Conservation (phyloP, 2,888 invertebrate species). For the Drosophila pseudotakahashii region DNA sequence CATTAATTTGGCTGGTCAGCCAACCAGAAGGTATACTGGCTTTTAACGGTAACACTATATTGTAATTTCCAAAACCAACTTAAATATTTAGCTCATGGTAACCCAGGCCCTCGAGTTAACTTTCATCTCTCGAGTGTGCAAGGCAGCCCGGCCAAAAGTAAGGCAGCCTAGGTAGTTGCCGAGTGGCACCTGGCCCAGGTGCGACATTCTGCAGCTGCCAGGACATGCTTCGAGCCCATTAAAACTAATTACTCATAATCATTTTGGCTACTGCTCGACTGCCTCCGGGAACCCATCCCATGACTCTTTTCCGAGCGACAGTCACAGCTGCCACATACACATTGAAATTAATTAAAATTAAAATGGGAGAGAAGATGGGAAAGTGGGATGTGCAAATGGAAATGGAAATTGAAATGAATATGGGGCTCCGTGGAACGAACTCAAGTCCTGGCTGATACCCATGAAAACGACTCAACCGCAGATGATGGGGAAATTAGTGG, state of each 20-base stretch:
- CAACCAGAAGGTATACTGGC: not conserved
- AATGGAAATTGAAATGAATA: constrained; percentile 24
- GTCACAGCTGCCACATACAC: constrained; percentile 29
- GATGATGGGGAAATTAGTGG: constrained; percentile 59
- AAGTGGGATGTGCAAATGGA: constrained; percentile 11
- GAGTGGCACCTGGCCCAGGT: constrained; percentile 19
- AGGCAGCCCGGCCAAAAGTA: not conserved
- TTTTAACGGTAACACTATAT: constrained; percentile 3
- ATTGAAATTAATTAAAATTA: constrained; percentile 70
- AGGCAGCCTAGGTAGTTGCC: not conserved
- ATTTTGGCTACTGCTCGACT: constrained; percentile 38
- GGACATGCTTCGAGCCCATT: constrained; percentile 44
- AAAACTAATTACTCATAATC: constrained; percentile 55
- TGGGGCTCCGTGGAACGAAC: constrained; percentile 26
- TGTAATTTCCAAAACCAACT: constrained; percentile 10
- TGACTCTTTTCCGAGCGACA: constrained; percentile 25
- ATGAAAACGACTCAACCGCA: constrained; percentile 47
- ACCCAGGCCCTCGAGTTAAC: constrained; percentile 4
- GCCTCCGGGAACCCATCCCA: constrained; percentile 6
- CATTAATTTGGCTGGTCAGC: constrained; percentile 9
- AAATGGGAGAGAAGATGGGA: constrained; percentile 30
- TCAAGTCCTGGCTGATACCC: constrained; percentile 37
- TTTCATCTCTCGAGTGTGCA: constrained; percentile 12
- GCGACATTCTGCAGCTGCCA: constrained; percentile 26
- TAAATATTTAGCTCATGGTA: constrained; percentile 18